A percentile compares a stretch with the other conserved stretches of the same genome.
phyloP scores from a whole-genome alignment of 2,113 vertebrate genomes.

The Ailuropoda melanoleuca region DNA sequence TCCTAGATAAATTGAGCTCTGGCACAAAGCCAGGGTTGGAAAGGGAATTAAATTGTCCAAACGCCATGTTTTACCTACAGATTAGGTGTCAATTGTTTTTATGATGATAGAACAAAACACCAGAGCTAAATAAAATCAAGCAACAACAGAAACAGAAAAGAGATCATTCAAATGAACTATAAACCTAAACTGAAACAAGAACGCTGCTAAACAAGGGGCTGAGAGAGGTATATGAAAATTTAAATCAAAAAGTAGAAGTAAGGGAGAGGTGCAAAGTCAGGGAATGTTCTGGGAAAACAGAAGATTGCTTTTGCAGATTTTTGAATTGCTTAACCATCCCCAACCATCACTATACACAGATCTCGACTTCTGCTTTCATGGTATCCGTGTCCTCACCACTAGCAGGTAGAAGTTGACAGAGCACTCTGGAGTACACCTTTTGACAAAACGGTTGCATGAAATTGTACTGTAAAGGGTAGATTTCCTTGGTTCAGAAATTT shows the following conservation, averaged over 20 bases:
- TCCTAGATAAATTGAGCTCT: neutral
- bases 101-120: neutral
- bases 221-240: neutral
- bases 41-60: neutral
- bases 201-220: neutral
- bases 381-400: neutral
- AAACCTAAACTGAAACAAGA: neutral
- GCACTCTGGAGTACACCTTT: neutral
- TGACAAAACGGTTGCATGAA: neutral
- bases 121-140: neutral
- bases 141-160: neutral
- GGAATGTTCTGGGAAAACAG: neutral
- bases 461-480: neutral
- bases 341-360: neutral
- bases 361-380: neutral
- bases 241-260: neutral
- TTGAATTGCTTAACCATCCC: neutral
- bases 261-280: neutral
- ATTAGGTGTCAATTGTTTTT: neutral
- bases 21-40: neutral
- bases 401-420: neutral
- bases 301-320: neutral
- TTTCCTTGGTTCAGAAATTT: neutral
- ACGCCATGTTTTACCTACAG: neutral
- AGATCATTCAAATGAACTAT: neutral